Evolutionary conservation across 2,797 vertebrate genomes (phyloP).

Genomic region (Prionace glauca): DNA sequence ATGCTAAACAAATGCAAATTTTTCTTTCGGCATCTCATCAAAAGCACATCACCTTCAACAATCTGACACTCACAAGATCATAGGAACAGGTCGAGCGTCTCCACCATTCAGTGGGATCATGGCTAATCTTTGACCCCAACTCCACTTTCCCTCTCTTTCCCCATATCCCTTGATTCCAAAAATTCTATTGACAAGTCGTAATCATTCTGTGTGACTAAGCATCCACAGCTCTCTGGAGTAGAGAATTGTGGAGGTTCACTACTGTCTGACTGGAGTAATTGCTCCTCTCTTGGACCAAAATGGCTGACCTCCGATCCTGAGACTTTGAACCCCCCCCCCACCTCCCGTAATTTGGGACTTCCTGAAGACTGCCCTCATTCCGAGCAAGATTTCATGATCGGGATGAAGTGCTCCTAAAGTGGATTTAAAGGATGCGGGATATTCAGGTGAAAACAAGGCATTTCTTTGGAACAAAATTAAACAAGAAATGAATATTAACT

Average conservation of each 20-base stretch:
- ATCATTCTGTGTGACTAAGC: neutral
- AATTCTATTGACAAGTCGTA: neutral
- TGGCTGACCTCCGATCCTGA: neutral
- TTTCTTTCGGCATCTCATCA: neutral
- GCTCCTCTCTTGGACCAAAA: too few species aligned
- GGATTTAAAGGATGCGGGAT: neutral
- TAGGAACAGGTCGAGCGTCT: neutral
- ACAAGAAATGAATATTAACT: slow-evolving; percentile 57
- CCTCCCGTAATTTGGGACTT: neutral
- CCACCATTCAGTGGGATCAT: neutral
- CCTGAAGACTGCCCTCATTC: neutral
- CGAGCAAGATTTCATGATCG: neutral
- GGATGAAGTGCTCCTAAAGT: neutral
- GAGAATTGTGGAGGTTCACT: neutral
- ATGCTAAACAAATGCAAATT: neutral
- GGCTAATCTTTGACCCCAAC: too few species aligned
- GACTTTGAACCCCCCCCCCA: neutral
- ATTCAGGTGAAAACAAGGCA: neutral
- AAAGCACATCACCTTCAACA: neutral
- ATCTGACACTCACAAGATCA: neutral
- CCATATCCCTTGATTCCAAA: neutral
- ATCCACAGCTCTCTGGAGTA: neutral
- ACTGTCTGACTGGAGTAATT: neutral
- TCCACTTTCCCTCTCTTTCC: too few species aligned
- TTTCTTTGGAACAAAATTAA: neutral